Percentiles rank a stretch among this genome's conserved stretches.
phyloP scores from a whole-genome alignment of 2,113 vertebrate species.

The Tautogolabrus adspersus region DNA sequence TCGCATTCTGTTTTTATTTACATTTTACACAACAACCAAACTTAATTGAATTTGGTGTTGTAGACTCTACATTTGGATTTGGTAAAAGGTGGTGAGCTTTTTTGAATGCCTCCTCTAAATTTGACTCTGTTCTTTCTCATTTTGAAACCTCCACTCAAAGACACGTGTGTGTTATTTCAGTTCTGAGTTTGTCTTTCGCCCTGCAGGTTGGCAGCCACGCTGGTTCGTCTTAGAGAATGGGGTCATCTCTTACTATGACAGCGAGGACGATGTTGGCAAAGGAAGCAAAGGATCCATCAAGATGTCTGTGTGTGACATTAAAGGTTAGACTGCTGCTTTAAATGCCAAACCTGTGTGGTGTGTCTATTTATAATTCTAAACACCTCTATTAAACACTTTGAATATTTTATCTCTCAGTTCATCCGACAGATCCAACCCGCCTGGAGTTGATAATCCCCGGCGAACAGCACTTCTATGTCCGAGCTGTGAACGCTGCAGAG shows the following conservation, averaged over 20 bases:
- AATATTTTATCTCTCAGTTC: constrained; percentile 70
- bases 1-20: too few relatives aligned
- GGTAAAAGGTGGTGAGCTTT: too few relatives aligned
- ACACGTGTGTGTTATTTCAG: too few relatives aligned
- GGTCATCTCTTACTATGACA: constrained; percentile 95
- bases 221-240: constrained; percentile 95
- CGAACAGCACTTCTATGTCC: constrained; percentile 89
- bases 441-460: constrained; percentile 88
- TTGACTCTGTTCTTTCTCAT: too few relatives aligned
- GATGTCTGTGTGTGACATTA: constrained; percentile 97
- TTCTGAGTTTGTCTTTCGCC: background rate
- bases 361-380: background rate
- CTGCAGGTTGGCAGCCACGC: constrained; percentile 94
- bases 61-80: too few relatives aligned
- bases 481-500: constrained; percentile 86
- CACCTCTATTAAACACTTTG: background rate
- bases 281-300: constrained; percentile 98
- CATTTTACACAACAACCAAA: too few relatives aligned
- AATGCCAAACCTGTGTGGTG: background rate
- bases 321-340: constrained; percentile 83
- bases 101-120: too few relatives aligned
- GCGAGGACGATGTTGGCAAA: constrained; percentile 94
- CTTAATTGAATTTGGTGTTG: too few relatives aligned
- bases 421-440: constrained; percentile 80
- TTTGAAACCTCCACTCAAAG: background rate